A percentile compares a stretch with the other conserved stretches of the same genome.
These are phyloP conservation scores for Hyalella azteca DNA, from an alignment of 2,888 invertebrate genomes.

Conservation along the genomic window DNA sequence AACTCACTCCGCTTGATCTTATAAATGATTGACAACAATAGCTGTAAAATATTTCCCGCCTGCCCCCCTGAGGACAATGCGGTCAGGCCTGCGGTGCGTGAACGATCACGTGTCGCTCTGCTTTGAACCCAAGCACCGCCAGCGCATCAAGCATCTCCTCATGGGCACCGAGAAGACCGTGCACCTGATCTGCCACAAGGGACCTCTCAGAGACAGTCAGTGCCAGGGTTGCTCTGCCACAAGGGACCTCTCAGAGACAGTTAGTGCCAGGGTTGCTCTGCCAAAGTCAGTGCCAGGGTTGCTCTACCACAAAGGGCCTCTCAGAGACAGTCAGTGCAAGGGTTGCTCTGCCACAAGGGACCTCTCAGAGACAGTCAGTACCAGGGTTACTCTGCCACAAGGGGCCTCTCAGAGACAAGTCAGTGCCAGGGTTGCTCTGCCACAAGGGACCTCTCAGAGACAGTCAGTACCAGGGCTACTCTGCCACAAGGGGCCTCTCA, in stretches of 20 bases:
- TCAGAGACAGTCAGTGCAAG: neutral
- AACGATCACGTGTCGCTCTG: constrained; percentile 47
- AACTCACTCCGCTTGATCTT: too few relatives aligned
- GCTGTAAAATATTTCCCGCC: too few relatives aligned
- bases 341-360: neutral
- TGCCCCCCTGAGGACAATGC: constrained; percentile 52
- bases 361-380: constrained; percentile 44
- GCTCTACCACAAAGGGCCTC: neutral
- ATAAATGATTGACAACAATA: too few relatives aligned
- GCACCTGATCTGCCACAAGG: constrained; percentile 45
- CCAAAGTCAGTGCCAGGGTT: neutral
- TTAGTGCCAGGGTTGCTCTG: constrained; percentile 14
- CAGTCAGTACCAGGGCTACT: constrained; percentile 39
- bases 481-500: neutral
- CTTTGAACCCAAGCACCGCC: constrained; percentile 43
- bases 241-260: constrained; percentile 38
- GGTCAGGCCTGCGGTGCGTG: constrained; percentile 47
- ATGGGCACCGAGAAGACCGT: constrained; percentile 49
- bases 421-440: constrained; percentile 35
- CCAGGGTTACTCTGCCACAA: neutral
- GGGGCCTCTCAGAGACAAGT: neutral
- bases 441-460: constrained; percentile 48
- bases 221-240: neutral
- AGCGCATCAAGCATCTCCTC: constrained; percentile 49
- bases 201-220: constrained; percentile 50